Conservation (phyloP, 2,888 invertebrate species). For the Hybos culiciformis region DNA sequence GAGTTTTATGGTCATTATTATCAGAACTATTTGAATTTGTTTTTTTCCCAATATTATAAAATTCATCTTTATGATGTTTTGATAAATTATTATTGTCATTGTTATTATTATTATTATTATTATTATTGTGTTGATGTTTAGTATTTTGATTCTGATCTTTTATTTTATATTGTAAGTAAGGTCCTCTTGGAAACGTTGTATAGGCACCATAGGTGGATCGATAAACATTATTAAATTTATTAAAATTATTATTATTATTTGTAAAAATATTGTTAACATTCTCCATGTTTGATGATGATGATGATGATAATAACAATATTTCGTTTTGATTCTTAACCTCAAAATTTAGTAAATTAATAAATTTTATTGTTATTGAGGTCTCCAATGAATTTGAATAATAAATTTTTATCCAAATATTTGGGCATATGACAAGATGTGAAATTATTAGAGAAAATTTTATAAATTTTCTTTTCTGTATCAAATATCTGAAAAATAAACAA, state of each 20-base stretch:
- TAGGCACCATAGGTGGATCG: constrained; percentile 20
- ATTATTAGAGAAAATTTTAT: too few relatives aligned
- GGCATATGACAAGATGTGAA: too few relatives aligned
- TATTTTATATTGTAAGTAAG: constrained; percentile 20
- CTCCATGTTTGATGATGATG: background rate
- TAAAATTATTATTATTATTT: constrained; percentile 5
- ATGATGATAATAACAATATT: too few relatives aligned
- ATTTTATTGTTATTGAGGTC: too few relatives aligned
- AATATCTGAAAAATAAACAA: too few relatives aligned
- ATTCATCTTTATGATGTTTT: background rate
- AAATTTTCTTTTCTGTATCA: too few relatives aligned
- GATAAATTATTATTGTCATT: background rate
- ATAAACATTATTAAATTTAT: constrained; percentile 6
- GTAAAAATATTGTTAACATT: constrained; percentile 1
- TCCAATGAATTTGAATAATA: too few relatives aligned
- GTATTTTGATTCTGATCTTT: constrained; percentile 14
- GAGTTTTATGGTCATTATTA: background rate
- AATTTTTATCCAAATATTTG: too few relatives aligned
- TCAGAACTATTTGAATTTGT: background rate
- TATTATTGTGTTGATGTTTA: background rate
- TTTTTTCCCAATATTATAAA: background rate
- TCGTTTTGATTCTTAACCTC: too few relatives aligned
- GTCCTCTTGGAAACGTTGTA: constrained; percentile 18
- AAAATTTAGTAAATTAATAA: too few relatives aligned
- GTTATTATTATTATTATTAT: constrained; percentile 1